Base-by-base conservation (phyloP, 2,888 invertebrate species). In the Rhimphoctona megacephalus region DNA sequence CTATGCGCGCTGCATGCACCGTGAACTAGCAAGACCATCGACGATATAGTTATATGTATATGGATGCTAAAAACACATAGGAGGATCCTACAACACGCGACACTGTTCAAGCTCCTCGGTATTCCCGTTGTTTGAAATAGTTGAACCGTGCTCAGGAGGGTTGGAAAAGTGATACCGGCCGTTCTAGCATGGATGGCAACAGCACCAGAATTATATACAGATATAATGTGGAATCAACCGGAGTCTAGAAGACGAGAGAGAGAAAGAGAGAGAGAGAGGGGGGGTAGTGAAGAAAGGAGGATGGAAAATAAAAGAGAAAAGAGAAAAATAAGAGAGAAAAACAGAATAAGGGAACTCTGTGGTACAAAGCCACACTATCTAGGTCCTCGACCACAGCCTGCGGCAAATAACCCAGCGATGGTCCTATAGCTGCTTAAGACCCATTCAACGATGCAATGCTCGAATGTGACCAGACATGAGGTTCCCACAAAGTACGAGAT, bases 61-160 rank as follows among this genome's bases (percentile, higher is more conserved):
- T 25, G 17, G 33, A 67, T 66, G 61, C 19, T 46, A 39, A 30
- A 46, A 36, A 46, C 69, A 52, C 25, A 66, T 46, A 66, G 78
- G 43, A 77, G 66, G 30, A 74, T 49, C 70, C 64, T 36, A 39
- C 52, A 39, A 46, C 54, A 66, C 52, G 69, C 30, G 43, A 70
- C 54, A 76, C 54, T 43, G 74, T 54, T 70, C 80, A 36, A 52
- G 57, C 70, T 69, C 36, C 80, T 76, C 80, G 80, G 83, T 76
- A 83, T 81, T 81, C 83, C 57, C 86, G 83, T 86, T 81, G 86
- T 86, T 83, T 80, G 83, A 86, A 83, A 83, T 86, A 80, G 86
- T 86, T 83, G 80, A 80, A 86, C 76, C 86, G 81, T 72, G 64
- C 80, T 76, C 83, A 5, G n/a, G 67, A 77, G 86, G 83, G 80